Percentiles rank a stretch among this genome's conserved stretches.
Conservation (phyloP, 2,888 invertebrate genomes). For the Tridacna crocea region DNA sequence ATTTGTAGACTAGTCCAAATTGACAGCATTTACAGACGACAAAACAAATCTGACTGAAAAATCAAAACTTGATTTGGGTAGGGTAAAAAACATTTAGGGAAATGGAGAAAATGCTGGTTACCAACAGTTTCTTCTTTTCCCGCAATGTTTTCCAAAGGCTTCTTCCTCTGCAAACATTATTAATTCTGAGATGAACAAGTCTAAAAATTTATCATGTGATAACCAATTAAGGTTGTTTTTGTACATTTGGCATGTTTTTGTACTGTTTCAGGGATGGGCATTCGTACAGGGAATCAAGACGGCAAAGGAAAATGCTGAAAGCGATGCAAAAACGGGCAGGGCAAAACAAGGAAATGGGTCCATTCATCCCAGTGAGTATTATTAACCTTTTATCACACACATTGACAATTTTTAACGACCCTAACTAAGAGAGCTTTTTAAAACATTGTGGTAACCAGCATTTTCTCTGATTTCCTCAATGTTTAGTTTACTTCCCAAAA, state of each 20-base stretch:
- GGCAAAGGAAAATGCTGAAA: constrained; percentile 57
- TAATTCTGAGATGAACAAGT: no score
- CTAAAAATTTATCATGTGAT: not conserved
- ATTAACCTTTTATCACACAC: not conserved
- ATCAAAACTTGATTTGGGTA: no score
- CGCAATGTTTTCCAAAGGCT: not conserved
- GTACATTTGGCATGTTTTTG: no score
- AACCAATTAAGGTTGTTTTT: not conserved
- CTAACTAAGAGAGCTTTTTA: not conserved
- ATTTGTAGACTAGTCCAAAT: no score
- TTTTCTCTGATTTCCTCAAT: not conserved
- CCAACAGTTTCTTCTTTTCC: constrained; percentile 2
- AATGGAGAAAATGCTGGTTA: not conserved
- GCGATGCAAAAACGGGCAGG: constrained; percentile 71
- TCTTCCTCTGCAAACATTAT: no score
- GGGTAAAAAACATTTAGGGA: no score
- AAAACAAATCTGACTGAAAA: no score
- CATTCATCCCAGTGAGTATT: constrained; percentile 77
- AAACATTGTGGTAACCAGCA: not conserved
- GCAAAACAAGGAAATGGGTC: constrained; percentile 71
- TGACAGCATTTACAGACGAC: no score
- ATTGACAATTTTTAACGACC: not conserved
- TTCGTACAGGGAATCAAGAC: constrained; percentile 48
- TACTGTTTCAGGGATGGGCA: constrained; percentile 59
- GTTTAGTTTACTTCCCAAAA: not conserved